Evolutionary conservation across 2,797 vertebrate genomes (phyloP).

Genomic region (Malacoraja senta): DNA sequence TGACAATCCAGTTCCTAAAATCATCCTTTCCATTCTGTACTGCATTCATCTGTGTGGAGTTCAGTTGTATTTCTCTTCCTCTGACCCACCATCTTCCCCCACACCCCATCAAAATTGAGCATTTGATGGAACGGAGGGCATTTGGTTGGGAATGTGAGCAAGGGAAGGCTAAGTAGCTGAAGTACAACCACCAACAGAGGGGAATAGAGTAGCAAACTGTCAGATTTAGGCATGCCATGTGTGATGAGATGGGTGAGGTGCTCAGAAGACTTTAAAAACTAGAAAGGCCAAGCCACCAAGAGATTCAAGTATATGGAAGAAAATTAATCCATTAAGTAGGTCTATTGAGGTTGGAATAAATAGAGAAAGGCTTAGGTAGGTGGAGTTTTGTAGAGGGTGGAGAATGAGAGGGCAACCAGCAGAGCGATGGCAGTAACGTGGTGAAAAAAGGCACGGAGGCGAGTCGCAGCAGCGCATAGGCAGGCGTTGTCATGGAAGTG

Average conservation of each 20-base stretch:
- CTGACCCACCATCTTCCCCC: not conserved
- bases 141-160: not conserved
- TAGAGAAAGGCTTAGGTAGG: not conserved
- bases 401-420: not conserved
- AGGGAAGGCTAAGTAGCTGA: not conserved
- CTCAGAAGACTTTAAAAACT: not conserved
- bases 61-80: not conserved
- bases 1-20: not conserved
- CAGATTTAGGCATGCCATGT: not conserved
- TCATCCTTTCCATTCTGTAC: not conserved
- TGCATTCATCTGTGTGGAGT: not conserved
- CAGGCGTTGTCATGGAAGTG: too few relatives aligned
- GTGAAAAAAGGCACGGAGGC: not conserved
- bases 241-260: too few relatives aligned
- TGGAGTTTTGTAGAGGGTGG: not conserved
- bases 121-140: not conserved
- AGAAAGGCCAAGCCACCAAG: not conserved
- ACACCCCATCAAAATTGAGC: not conserved
- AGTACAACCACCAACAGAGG: not conserved
- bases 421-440: not conserved
- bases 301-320: not conserved
- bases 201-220: not conserved
- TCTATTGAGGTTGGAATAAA: not conserved
- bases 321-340: not conserved
- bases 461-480: not conserved